Evolutionary conservation across 1,140 invertebrate species (phyloP).

Genomic region (Rhyacophila brunnea): DNA sequence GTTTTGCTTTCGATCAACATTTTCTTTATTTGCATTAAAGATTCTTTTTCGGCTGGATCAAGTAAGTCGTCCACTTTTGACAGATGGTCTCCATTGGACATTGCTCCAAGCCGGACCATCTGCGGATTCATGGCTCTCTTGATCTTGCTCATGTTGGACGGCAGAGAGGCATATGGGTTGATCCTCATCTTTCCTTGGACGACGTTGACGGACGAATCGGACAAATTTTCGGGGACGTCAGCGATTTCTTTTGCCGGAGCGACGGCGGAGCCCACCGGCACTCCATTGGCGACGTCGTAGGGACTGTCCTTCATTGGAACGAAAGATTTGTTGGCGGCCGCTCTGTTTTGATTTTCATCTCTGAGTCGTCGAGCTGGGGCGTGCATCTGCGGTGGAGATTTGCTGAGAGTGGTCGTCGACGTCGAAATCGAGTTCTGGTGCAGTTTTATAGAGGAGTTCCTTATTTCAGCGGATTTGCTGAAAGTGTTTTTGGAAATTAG

Average conservation of each 20-base stretch:
- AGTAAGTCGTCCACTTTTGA: conserved; percentile 1
- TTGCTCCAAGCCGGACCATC: conserved; percentile 8
- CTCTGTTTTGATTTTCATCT: conserved; percentile 20
- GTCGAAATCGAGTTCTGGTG: conserved; percentile 13
- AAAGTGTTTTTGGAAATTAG: conserved; percentile 13
- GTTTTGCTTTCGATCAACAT: conserved; percentile 33
- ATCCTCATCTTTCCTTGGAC: conserved; percentile 55
- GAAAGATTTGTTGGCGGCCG: conserved; percentile 34
- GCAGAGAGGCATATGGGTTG: conserved; percentile 40
- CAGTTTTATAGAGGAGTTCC: conserved; percentile 11
- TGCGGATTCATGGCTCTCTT: conserved; percentile 26
- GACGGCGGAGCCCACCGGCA: conserved; percentile 30
- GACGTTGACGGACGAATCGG: conserved; percentile 51
- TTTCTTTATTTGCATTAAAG: conserved; percentile 28
- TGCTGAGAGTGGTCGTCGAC: conserved; percentile 37
- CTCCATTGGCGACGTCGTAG: conserved; percentile 48
- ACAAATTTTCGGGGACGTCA: conserved; percentile 39
- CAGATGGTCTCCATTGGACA: background rate
- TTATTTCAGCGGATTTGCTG: conserved; percentile 12
- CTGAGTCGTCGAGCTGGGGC: conserved; percentile 29
- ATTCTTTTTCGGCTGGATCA: conserved; percentile 19
- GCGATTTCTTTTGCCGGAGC: conserved; percentile 32
- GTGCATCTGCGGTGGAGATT: conserved; percentile 42
- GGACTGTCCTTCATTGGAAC: conserved; percentile 56
- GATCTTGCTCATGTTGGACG: conserved; percentile 15